Base-by-base conservation (phyloP, 1,140 invertebrate genomes). In the Mylabris phalerata region DNA sequence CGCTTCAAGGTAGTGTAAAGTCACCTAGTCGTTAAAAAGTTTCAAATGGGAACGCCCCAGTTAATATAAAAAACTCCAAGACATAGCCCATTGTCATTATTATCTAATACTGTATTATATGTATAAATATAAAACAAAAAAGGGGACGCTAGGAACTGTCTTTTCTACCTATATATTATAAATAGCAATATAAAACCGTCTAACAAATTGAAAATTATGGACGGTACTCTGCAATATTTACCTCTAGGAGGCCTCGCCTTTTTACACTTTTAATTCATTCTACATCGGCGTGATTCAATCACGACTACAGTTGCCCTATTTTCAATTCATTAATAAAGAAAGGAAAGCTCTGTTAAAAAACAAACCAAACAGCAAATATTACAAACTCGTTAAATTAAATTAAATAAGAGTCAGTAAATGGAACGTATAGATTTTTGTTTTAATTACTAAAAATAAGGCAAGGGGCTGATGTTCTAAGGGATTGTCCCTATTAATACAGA, bases 171-270 rank as follows among this genome's bases (percentile, higher is more conserved):
- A 54, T 54, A 54, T 54, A 54, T 54, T 54, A 54, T 54, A 54
- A 54, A 54, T 54, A 54, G 50, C 50, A 54, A 54, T 54, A 54
- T 54, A 54, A 54, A 54, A 44, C 32, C 26, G 51, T 54, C 51
- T 27, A 45, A 32, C 38, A 54, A 54, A 54, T 54, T 54, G 51
- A 54, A 54, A 54, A 45, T 54, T 54, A 54, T 54, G 51, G 51
- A 45, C 44, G 51, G 46, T 45, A 45, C 51, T 54, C 39, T 4
- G 51, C 42, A 24, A 54, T 45, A 46, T 54, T 39, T 46, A 46
- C 25, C 46, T 50, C 51, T 54, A 56, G 45, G 54, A 48, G 46
- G 43, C 45, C 54, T 56, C 54, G 54, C 39, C 39, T 56, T 45
- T 48, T 56, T 45, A 48, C 54, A 47, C 54, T 54, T 54, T 54